phyloP scores from a whole-genome alignment of 2,888 invertebrate genomes.

The Sisyra terminalis region DNA sequence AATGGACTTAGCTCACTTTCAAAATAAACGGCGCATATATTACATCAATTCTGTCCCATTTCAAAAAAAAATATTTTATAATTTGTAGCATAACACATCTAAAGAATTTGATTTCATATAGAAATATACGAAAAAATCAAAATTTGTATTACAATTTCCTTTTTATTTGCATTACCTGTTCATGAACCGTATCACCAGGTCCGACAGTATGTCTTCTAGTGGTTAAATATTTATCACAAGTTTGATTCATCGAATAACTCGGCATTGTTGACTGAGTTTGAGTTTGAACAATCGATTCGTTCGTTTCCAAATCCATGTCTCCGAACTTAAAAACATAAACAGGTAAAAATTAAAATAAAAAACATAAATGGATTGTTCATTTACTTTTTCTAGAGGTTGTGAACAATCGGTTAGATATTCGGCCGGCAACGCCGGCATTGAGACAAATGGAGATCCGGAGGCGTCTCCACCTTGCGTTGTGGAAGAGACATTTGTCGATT shows the following conservation, averaged over 20 bases:
- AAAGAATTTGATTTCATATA: conserved; percentile 8
- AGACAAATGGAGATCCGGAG: conserved; percentile 29
- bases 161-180: conserved; percentile 42
- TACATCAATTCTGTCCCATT: too few species aligned
- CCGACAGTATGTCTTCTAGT: conserved; percentile 85
- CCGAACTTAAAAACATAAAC: conserved; percentile 27
- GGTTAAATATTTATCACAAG: conserved; percentile 34
- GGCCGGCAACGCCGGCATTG: conserved; percentile 35
- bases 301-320: conserved; percentile 31
- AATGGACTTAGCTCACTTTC: too few species aligned
- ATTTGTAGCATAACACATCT: too few species aligned
- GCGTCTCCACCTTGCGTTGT: conserved; percentile 14
- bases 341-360: background rate
- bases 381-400: conserved; percentile 43
- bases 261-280: conserved; percentile 3
- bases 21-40: too few species aligned
- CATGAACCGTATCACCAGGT: conserved; percentile 76
- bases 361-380: too few species aligned
- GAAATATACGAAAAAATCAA: too few species aligned
- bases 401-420: conserved; percentile 32
- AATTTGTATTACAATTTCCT: too few species aligned
- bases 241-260: conserved; percentile 8
- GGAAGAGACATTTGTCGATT: conserved; percentile 15
- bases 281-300: conserved; percentile 18
- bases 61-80: too few species aligned